A percentile compares a stretch with the other conserved stretches of the same genome.
Evolutionary conservation across 2,113 vertebrate genomes (phyloP).

Genomic region (Lophochroa leadbeateri): DNA sequence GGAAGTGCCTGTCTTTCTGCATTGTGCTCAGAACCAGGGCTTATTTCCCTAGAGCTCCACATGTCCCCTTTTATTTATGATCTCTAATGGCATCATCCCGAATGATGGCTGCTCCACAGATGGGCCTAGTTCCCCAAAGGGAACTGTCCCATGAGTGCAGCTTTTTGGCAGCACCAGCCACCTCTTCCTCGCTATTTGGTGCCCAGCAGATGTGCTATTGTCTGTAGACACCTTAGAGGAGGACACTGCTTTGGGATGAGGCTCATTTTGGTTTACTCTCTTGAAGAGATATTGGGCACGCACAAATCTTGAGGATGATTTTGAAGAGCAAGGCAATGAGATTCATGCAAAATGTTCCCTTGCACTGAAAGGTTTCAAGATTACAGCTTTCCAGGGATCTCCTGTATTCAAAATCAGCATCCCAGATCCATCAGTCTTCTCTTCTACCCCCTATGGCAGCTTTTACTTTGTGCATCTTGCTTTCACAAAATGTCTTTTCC

Average conservation of each 20-base stretch:
- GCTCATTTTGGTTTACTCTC: background rate
- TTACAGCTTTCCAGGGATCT: background rate
- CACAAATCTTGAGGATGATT: background rate
- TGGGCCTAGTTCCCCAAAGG: background rate
- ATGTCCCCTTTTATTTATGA: constrained; percentile 49
- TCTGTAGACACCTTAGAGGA: background rate
- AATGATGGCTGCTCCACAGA: constrained; percentile 22
- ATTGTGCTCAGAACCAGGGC: background rate
- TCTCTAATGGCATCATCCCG: constrained; percentile 39
- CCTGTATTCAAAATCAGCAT: background rate
- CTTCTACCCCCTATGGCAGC: too few relatives aligned
- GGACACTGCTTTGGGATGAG: background rate
- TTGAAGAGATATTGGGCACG: background rate
- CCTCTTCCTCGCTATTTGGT: background rate
- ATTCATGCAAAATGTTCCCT: background rate
- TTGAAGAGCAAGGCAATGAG: background rate
- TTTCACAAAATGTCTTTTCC: background rate
- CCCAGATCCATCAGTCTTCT: background rate
- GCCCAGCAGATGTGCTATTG: background rate
- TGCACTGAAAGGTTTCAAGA: background rate
- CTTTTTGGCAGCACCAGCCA: background rate
- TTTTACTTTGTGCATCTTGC: background rate
- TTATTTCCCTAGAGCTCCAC: constrained; percentile 47
- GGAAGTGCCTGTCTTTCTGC: background rate
- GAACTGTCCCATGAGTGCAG: background rate